These are phyloP conservation scores for Brachionus sp. DNA, from an alignment of 1,140 invertebrate species.

Conservation along the genomic window DNA sequence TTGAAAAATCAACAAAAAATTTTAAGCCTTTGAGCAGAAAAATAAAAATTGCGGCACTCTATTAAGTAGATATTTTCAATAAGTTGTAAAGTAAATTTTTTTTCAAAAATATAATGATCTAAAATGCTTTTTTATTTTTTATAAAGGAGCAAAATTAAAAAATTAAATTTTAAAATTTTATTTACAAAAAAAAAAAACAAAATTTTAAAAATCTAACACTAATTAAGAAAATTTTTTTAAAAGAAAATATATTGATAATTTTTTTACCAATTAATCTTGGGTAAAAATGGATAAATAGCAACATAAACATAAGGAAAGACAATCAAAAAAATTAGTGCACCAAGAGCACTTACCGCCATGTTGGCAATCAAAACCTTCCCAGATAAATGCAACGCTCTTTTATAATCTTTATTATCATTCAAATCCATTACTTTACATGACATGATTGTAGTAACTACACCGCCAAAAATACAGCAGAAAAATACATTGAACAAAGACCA, in stretches of 20 bases:
- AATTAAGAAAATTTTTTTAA: no score
- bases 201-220: not conserved
- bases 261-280: constrained; percentile 38
- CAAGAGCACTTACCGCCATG: constrained; percentile 41
- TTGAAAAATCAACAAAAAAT: no score
- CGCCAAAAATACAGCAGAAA: constrained; percentile 36
- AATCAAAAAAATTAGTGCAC: constrained; percentile 27
- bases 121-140: no score
- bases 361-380: constrained; percentile 33
- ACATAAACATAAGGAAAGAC: constrained; percentile 42
- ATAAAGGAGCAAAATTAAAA: no score
- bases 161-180: not conserved
- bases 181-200: not conserved
- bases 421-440: constrained; percentile 39
- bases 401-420: constrained; percentile 30
- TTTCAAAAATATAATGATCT: no score
- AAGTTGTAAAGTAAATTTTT: no score
- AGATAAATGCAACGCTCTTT: not conserved
- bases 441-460: constrained; percentile 20
- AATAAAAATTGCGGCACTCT: no score
- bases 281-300: constrained; percentile 40
- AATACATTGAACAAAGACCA: constrained; percentile 37
- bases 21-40: no score
- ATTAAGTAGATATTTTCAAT: no score
- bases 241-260: not conserved